phyloP scores from a whole-genome alignment of 2,888 invertebrate species.

The Acronicta alni region DNA sequence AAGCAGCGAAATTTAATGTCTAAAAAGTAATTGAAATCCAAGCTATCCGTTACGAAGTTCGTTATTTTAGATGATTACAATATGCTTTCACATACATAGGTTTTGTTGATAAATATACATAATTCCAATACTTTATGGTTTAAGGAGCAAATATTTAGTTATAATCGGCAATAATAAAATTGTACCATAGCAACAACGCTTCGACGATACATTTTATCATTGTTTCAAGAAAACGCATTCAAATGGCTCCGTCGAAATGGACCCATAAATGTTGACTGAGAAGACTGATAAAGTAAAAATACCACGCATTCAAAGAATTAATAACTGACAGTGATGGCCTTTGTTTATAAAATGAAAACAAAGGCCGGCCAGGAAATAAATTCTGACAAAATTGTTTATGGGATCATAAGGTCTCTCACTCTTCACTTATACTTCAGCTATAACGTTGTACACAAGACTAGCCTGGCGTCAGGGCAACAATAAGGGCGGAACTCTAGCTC shows the following conservation, averaged over 20 bases:
- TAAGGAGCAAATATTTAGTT: not conserved
- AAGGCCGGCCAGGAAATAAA: constrained; percentile 3
- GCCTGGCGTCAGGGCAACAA: constrained; percentile 9
- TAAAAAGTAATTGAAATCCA: constrained; percentile 26
- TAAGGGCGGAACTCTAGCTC: constrained; percentile 5
- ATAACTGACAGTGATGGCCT: not conserved
- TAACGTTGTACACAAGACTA: constrained; percentile 22
- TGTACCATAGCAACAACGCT: not conserved
- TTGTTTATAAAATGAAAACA: not conserved
- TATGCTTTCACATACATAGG: constrained; percentile 9
- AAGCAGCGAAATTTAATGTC: constrained; percentile 4
- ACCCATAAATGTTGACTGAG: not conserved
- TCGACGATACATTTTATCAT: not conserved
- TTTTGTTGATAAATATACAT: constrained; percentile 8
- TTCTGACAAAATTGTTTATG: not conserved
- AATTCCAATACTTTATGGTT: constrained; percentile 24
- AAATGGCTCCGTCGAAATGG: not conserved
- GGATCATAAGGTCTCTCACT: constrained; percentile 1
- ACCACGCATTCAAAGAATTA: not conserved
- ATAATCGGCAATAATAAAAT: not conserved
- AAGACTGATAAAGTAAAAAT: not conserved
- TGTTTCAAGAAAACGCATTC: not conserved
- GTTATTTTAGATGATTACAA: constrained; percentile 13
- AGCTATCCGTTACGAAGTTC: not conserved
- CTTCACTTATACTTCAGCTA: not conserved